A percentile compares a stretch with the other conserved stretches of the same genome.
Evolutionary conservation across 2,113 vertebrate genomes (phyloP).

Genomic region (Prionailurus viverrinus): DNA sequence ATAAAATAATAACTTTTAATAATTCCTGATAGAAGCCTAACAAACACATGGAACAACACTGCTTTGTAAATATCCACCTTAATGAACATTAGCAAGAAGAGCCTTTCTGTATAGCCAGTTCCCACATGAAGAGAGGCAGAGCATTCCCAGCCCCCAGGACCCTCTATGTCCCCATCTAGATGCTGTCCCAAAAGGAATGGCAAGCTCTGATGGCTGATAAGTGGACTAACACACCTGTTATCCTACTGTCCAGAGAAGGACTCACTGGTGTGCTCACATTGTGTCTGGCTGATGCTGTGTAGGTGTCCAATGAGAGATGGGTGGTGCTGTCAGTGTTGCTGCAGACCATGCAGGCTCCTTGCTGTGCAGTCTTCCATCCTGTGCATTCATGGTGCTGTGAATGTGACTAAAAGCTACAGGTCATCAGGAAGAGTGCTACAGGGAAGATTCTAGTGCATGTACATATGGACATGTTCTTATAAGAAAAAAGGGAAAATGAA

Average conservation of each 20-base stretch:
- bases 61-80: background rate
- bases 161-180: too few species aligned
- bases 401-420: background rate
- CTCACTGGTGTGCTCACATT: background rate
- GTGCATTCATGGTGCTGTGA: background rate
- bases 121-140: background rate
- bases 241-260: background rate
- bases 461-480: background rate
- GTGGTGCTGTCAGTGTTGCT: background rate
- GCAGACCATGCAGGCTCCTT: background rate
- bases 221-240: background rate
- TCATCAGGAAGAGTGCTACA: background rate
- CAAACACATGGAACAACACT: background rate
- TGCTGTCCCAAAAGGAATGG: background rate
- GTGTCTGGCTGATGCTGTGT: background rate
- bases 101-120: background rate
- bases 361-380: background rate
- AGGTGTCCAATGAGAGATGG: rapidly evolving
- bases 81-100: background rate
- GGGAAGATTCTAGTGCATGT: background rate
- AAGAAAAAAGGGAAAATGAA: background rate
- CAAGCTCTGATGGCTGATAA: background rate
- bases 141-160: rapidly evolving
- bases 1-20: background rate
- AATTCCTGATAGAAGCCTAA: background rate